Evolutionary conservation across 2,797 vertebrate species (phyloP).

Genomic region (Myoxocephalus aenaeus): DNA sequence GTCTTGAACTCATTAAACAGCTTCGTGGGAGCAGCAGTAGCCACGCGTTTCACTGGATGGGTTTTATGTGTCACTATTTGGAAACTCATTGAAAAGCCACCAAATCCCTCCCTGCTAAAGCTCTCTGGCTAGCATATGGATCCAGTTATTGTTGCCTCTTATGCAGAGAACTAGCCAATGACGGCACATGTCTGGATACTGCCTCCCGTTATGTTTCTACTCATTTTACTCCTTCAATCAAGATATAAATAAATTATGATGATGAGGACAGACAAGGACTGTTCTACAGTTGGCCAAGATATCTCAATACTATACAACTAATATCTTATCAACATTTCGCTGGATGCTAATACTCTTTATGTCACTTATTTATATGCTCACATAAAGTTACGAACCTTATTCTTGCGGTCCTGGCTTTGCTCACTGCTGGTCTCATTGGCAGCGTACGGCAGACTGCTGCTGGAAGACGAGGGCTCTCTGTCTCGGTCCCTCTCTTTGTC

Average conservation of each 20-base stretch:
- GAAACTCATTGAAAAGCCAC: slow-evolving; percentile 52
- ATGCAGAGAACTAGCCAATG: slow-evolving; percentile 14
- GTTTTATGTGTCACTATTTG: slow-evolving; percentile 56
- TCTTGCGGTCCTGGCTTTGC: slow-evolving; percentile 87
- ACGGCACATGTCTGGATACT: slow-evolving; percentile 24
- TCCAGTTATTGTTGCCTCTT: slow-evolving; percentile 39
- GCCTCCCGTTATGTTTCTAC: slow-evolving; percentile 13
- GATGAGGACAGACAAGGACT: slow-evolving; percentile 1
- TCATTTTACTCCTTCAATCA: slow-evolving; percentile 22
- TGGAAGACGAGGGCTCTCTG: slow-evolving; percentile 88
- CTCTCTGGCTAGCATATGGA: slow-evolving; percentile 47
- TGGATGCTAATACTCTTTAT: not conserved
- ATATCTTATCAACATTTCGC: not conserved
- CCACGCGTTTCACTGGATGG: slow-evolving; percentile 41
- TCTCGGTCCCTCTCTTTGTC: slow-evolving; percentile 91
- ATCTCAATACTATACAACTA: no score
- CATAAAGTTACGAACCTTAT: slow-evolving; percentile 81
- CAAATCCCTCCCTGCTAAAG: slow-evolving; percentile 7
- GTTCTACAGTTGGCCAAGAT: slow-evolving; percentile 5
- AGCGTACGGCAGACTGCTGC: slow-evolving; percentile 85
- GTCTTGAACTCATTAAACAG: slow-evolving; percentile 59
- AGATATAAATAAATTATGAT: slow-evolving; percentile 9
- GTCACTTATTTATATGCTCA: not conserved
- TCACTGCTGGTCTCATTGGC: slow-evolving; percentile 83
- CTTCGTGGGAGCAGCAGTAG: slow-evolving; percentile 35